These are phyloP conservation scores for Pseudorectes ferrugineus DNA, from an alignment of 2,113 vertebrate genomes.

Conservation along the genomic window DNA sequence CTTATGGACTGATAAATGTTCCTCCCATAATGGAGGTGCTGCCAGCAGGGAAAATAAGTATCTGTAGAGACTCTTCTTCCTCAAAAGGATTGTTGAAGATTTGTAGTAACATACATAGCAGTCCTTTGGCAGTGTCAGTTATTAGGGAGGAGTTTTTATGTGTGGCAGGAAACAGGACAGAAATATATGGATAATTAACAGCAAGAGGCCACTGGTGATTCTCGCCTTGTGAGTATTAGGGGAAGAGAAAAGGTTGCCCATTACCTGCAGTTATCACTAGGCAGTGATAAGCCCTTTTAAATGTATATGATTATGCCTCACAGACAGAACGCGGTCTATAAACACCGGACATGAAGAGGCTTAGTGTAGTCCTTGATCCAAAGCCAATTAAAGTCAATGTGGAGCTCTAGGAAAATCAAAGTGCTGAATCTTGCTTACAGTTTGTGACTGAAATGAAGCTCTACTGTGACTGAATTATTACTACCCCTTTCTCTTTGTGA, in stretches of 20 bases:
- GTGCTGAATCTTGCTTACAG: neutral
- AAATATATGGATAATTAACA: neutral
- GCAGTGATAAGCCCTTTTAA: neutral
- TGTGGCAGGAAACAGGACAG: neutral
- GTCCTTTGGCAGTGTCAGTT: neutral
- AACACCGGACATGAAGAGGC: neutral
- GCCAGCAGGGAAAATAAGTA: neutral
- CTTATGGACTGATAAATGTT: rapidly evolving
- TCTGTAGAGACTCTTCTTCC: neutral
- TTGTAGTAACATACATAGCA: neutral
- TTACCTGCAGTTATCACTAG: neutral
- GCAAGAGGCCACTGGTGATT: neutral
- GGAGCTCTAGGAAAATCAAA: neutral
- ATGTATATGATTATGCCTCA: neutral
- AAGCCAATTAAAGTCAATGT: neutral
- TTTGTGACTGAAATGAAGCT: neutral
- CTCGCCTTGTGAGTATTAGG: neutral
- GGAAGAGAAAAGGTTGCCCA: neutral
- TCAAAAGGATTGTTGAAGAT: neutral
- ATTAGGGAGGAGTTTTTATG: neutral
- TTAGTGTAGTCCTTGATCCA: neutral
- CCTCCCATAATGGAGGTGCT: neutral
- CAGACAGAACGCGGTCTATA: neutral
- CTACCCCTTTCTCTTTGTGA: neutral
- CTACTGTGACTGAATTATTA: neutral